Evolutionary conservation across 2,888 invertebrate genomes (phyloP).

Genomic region (Meliscaeva auricollis): DNA sequence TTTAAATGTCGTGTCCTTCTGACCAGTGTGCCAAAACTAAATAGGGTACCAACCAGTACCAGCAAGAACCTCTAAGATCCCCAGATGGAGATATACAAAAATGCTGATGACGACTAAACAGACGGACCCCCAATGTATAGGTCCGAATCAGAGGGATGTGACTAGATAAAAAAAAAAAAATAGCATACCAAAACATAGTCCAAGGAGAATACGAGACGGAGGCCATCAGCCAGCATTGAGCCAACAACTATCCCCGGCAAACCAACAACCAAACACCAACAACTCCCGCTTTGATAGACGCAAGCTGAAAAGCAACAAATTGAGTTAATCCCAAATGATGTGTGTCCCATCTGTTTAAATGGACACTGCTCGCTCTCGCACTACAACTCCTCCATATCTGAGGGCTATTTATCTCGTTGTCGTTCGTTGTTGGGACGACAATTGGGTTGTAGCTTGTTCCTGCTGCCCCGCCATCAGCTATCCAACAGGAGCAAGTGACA

Average conservation of each 20-base stretch:
- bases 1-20: slow-evolving; percentile 26
- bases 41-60: slow-evolving; percentile 33
- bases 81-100: slow-evolving; percentile 33
- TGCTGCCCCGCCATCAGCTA: not conserved
- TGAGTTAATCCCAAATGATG: slow-evolving; percentile 76
- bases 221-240: slow-evolving; percentile 13
- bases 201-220: not conserved
- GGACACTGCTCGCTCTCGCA: slow-evolving; percentile 50
- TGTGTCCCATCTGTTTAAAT: slow-evolving; percentile 76
- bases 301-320: slow-evolving; percentile 74
- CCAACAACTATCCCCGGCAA: slow-evolving; percentile 56
- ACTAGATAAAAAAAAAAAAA: slow-evolving; percentile 31
- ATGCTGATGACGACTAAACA: slow-evolving; percentile 50
- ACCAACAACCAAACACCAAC: slow-evolving; percentile 46
- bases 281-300: slow-evolving; percentile 51
- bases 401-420: slow-evolving; percentile 63
- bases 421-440: not conserved
- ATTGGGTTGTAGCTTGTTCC: slow-evolving; percentile 6
- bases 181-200: slow-evolving; percentile 14
- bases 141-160: not conserved
- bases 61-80: slow-evolving; percentile 48
- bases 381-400: slow-evolving; percentile 32
- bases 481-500: slow-evolving; percentile 38
- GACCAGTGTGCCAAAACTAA: slow-evolving; percentile 49
- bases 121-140: not conserved